Base-by-base conservation (phyloP, 2,797 vertebrate genomes). In the Phalanger gymnotis region DNA sequence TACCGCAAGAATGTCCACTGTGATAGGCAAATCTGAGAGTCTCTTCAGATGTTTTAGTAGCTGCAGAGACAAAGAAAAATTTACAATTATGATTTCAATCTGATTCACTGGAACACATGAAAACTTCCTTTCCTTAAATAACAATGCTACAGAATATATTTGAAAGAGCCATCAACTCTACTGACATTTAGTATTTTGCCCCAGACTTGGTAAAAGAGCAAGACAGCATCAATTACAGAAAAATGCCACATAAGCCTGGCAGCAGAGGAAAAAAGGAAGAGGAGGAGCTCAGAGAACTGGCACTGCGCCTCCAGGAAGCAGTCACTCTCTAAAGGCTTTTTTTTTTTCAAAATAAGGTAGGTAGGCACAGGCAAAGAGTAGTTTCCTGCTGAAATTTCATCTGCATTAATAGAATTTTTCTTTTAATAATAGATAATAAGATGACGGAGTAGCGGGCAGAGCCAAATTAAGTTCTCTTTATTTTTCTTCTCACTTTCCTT, bases 1-100 rank as follows among this genome's bases (percentile, higher is more conserved):
- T 99, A 99, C 99, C 99, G 99, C 99, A 81, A 99, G 99, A 95
- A 99, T 99, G 93, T 99, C 99, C 98, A 99, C 99, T 0, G 99
- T 99, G 98, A 99, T 99, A 54, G 99, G 99, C 96, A 99, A 98
- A 54, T 99, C 99, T 16, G 99, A 99, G 96, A 99, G 99, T 97
- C 99, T 99, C 98, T 99, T 99, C 93, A 99, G 99, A 90, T 99
- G 99, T 97, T 99, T 99, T 96, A 99, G 97, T 53, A 99, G 98
- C 99, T 99, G 98, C 47, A 96, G 95, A 98, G 93, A 97, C 89
- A 98, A 96, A 94, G 94, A 95, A 94, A 96, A 0, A 61, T 95
- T 98, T 96, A 95, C 96, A 30, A 22, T 31, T 57, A 95, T 96
- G 95, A 28, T 94, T 34, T 0, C 54, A 96, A n/a, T 73, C 51